Conservation (phyloP, 30 jellyfish, hydroid and myxozoan genomes). For the Hydractinia echinata region DNA sequence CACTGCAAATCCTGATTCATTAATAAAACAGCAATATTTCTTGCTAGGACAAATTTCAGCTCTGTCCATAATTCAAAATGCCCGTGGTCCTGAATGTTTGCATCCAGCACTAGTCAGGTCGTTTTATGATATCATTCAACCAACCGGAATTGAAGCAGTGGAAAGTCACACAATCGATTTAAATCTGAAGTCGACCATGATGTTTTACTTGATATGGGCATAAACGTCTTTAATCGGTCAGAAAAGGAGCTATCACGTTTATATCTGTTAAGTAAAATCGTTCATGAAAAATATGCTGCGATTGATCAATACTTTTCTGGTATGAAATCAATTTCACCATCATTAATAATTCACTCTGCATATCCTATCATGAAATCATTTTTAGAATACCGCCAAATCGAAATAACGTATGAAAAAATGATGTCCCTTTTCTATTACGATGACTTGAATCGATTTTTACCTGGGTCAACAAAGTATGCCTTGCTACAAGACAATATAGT, state of each 20-base stretch:
- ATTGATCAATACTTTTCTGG: not conserved
- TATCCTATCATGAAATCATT: not conserved
- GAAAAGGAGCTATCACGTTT: not conserved
- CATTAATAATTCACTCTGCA: not conserved
- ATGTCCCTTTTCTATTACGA: too few species aligned
- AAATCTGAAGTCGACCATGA: not conserved
- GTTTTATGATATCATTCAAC: not conserved
- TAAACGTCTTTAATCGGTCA: not conserved
- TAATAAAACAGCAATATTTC: not conserved
- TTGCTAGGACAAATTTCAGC: conserved; percentile 26
- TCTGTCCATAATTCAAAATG: conserved; percentile 17
- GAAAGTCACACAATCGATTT: not conserved
- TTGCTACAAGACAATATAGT: not conserved
- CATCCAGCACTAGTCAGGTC: not conserved
- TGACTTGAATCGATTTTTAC: too few species aligned
- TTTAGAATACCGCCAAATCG: not conserved
- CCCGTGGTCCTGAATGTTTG: conserved; percentile 35
- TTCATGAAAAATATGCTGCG: not conserved
- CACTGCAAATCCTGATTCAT: conserved; percentile 16
- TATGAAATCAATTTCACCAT: not conserved
- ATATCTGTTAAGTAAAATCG: too few species aligned
- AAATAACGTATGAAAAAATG: not conserved
- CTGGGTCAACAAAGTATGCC: not conserved
- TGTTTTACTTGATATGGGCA: not conserved
- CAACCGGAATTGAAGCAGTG: not conserved